Base-by-base conservation (phyloP, 1,140 invertebrate species). In the Calliphora vicina region DNA sequence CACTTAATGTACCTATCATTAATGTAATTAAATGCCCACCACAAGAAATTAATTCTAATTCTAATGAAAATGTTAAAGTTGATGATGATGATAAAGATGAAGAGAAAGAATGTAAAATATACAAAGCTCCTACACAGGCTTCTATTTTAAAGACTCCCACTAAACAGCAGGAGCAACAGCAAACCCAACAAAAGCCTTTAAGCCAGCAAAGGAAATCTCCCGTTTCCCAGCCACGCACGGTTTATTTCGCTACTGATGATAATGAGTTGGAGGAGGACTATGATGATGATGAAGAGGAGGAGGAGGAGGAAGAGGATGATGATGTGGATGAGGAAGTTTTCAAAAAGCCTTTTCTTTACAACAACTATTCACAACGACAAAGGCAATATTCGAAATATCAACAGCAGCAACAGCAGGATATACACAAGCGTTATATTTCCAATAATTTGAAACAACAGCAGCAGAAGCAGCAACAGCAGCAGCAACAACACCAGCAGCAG, bases 381-480 rank as follows among this genome's bases (percentile, higher is more conserved):
- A 67, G 61, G 61, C 61, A 67, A 23, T 67, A 20, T 23, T 25
- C 61, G n/a, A 67, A 67, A 12, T 67, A 67, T 67, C n/a, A 86
- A 84, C 81, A 84, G 86, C 87, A 88, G 88, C n/a, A 86, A 83
- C 81, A 84, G 86, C 87, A 88, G 87, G 86, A 85, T 87, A 86
- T 87, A 87, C 87, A 73, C 84, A 87, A 57, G 15, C 61, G 61
- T 12, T 67, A 67, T 23, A 25, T 67, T 20, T 23, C 61, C 4
- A 23, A 20, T 25, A 67, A 57, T 57, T 6, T n/a, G 72, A 78
- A 85, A 78, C 83, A 82, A 12, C 81, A 80, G 83, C 73, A 83
- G 35, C 80, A 78, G 12, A 83, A 88, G 25, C 86, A 86, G 76
- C 87, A 88, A 72, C 83, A 82, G 25, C 81, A 80, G 83, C 73